phyloP scores from a whole-genome alignment of 53 echinoderm and acorn worm species.

The Stichopus horrens region DNA sequence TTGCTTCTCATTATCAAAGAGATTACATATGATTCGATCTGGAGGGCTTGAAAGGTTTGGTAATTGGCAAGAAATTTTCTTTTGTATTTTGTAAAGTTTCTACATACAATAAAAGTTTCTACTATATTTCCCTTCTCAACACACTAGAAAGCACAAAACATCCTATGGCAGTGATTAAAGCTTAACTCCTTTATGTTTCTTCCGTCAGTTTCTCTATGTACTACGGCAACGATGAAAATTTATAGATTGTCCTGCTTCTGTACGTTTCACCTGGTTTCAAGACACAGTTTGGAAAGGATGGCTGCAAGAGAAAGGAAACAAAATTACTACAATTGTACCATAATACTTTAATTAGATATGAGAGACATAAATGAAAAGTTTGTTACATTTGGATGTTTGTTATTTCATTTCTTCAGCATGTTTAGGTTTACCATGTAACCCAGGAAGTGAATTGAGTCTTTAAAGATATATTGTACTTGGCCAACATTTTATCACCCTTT shows the following conservation, averaged over 20 bases:
- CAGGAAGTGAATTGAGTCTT: no score
- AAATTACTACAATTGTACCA: not conserved
- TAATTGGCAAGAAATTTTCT: no score
- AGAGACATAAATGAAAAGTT: no score
- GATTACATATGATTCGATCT: no score
- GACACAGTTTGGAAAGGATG: slow-evolving; percentile 74
- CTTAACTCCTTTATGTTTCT: not conserved
- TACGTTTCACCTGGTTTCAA: slow-evolving; percentile 81
- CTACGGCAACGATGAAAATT: slow-evolving; percentile 51
- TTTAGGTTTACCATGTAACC: no score
- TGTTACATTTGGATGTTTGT: no score
- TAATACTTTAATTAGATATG: no score
- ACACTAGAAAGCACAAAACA: not conserved
- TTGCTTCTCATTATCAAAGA: no score
- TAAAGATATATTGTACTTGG: no score
- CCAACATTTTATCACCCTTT: no score
- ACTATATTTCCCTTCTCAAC: not conserved
- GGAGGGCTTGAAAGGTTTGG: no score
- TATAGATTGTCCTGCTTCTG: slow-evolving; percentile 73
- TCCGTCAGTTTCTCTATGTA: not conserved
- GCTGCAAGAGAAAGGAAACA: slow-evolving; percentile 51
- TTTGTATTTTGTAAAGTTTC: not conserved
- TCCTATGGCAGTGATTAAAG: not conserved
- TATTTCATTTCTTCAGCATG: no score
- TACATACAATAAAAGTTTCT: not conserved